Evolutionary conservation across 35 echinoderm and acorn worm genomes (phyloP), one percentile per base, ranked within the genome.

Genomic region (Eucidaris tribuloides): DNA sequence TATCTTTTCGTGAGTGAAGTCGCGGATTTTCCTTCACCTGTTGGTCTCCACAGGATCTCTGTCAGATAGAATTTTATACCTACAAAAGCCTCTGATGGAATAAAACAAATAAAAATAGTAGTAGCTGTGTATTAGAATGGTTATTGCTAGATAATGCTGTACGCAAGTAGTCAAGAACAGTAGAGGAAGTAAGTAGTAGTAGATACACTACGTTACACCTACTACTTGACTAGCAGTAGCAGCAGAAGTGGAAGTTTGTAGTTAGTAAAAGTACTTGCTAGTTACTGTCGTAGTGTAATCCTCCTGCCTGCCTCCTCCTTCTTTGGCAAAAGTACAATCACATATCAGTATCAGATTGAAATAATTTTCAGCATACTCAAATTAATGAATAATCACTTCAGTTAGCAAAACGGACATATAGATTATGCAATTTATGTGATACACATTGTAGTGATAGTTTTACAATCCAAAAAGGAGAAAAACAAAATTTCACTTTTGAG

Each of bases 51-150:
- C 58, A 5, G 65, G 28, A 48, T 76, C 81, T 29, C 85, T 79
- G 23, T 97, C 84, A 5, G 89, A 36, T 49, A 92, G 92, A 31
- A 91, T 89, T 43, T 89, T 81, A 52, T 89, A 97, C 71, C 87
- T 82, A 57, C 94, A 97, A 17, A 79, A 89, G 79, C n/a, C 94
- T 97, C 94, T 97, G 28, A 7, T 59, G 81, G 28, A 54, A 59
- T 0, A 80, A 11, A 5, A 19, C 11, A 38, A 86, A 18, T 38
- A 29, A 42, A 65, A 85, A 5, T 32, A 66, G 11, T 4, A 33
- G 0, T 13, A 14, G 56, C 62, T 30, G 7, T 7, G 15, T 0
- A 82, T 11, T 3, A 23, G 17, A 2, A 29, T 4, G 23, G 4
- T 32, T 24, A 5, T 55, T 44, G 17, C 7, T 79, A 23, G 77